Evolutionary conservation across 2,888 invertebrate genomes (phyloP), one percentile per base, ranked within the genome.

Genomic region (Noctua janthe): DNA sequence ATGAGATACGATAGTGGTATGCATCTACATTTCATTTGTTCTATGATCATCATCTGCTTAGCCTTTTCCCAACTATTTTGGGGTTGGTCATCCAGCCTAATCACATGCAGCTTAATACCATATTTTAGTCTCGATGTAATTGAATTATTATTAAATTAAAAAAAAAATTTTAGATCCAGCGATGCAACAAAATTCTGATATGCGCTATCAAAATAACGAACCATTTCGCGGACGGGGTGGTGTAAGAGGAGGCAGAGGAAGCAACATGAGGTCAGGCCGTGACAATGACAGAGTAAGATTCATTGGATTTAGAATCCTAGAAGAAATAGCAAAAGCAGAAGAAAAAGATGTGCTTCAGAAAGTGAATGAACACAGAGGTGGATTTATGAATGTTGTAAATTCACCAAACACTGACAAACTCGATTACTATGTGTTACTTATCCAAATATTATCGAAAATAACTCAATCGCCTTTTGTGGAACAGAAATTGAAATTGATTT

Each of bases 391-490:
- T n/a, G 81, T 96, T 23, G 72, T 96, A 66, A 87, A 94, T 56
- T 90, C 91, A 23, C 91, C 92, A 3, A 76, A 83, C 56, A 92
- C 94, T 29, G 90, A 93, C 8, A 92, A 89, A 78, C 87, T 85
- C 5, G 97, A 97, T 88, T 83, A 94, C 43, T 94, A 93, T 83
- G 91, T 95, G 29, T 86, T 97, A 23, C 88, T 97, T 23, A 86
- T 97, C n/a, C 89, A 93, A 91, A 91, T 97, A 77, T 85, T 97
- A 78, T 91, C 94, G 5, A 97, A 96, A 92, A 89, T 95, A 6
- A 94, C 94, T 73, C 89, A 90, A 69, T 93, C 95, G 0, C 89
- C 95, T 0, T 96, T 96, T 80, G 92, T 94, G 49, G 93, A 94
- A 75, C 86, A 94, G 15, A 96, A 95, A 91, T 85, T 91, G 4